These are phyloP conservation scores for Caranx melampygus DNA, from an alignment of 2,113 vertebrate genomes.

Conservation along the genomic window DNA sequence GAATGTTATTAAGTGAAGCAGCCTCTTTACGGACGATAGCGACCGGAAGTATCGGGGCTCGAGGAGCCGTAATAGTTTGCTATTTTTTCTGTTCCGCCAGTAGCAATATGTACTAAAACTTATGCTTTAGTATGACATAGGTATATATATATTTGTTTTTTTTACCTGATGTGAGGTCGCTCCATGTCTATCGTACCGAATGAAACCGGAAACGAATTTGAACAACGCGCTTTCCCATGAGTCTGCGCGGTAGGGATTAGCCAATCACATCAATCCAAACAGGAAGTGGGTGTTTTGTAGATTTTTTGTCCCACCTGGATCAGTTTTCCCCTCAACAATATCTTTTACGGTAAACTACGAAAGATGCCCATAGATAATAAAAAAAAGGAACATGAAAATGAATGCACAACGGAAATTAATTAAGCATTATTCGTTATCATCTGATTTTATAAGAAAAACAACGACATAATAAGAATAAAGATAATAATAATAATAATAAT, in stretches of 20 bases:
- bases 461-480: too few relatives aligned
- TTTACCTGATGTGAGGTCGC: conserved; percentile 48
- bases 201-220: conserved; percentile 66
- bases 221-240: conserved; percentile 69
- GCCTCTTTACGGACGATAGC: not conserved
- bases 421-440: too few relatives aligned
- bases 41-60: fast-evolving
- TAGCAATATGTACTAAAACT: not conserved
- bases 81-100: not conserved
- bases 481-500: too few relatives aligned
- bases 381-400: not conserved
- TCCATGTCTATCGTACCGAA: conserved; percentile 54
- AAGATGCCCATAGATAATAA: not conserved
- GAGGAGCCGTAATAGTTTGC: fast-evolving
- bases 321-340: too few relatives aligned
- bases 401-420: not conserved
- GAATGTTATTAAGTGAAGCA: not conserved
- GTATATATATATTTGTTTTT: not conserved
- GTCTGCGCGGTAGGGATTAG: conserved; percentile 32
- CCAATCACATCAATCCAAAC: conserved; percentile 59
- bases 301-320: not conserved
- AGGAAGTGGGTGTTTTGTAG: conserved; percentile 18
- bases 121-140: not conserved
- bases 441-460: too few relatives aligned
- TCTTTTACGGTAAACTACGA: not conserved